These are phyloP conservation scores for Ptilodon capucinus DNA, from an alignment of 2,888 invertebrate species.

Conservation along the genomic window DNA sequence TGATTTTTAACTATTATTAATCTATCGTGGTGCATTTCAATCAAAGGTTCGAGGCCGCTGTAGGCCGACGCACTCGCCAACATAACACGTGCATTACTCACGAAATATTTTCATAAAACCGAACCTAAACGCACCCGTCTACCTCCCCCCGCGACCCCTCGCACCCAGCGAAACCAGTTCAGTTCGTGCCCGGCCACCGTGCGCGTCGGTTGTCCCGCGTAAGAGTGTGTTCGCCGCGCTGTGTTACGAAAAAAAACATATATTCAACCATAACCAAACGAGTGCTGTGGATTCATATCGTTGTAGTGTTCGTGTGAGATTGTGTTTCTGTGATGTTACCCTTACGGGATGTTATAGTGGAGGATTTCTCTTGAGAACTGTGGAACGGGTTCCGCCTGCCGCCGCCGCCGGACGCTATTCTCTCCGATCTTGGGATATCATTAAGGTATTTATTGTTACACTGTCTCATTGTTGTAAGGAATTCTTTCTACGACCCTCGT, in stretches of 20 bases:
- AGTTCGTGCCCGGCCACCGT: constrained; percentile 79
- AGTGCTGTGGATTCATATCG: constrained; percentile 75
- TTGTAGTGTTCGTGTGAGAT: constrained; percentile 73
- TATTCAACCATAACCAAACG: constrained; percentile 71
- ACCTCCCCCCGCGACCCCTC: constrained; percentile 51
- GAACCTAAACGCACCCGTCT: constrained; percentile 76
- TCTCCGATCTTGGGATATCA: constrained; percentile 80
- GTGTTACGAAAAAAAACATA: constrained; percentile 76
- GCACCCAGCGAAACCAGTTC: constrained; percentile 73
- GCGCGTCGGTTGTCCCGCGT: constrained; percentile 63
- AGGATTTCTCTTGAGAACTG: constrained; percentile 76
- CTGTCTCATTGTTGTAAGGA: constrained; percentile 80
- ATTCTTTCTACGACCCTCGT: constrained; percentile 74
- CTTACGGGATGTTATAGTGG: constrained; percentile 68
- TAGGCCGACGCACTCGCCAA: constrained; percentile 77
- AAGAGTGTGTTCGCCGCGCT: constrained; percentile 56
- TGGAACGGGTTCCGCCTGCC: constrained; percentile 71
- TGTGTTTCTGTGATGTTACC: constrained; percentile 77
- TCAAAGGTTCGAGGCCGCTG: constrained; percentile 74
- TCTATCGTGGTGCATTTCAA: constrained; percentile 66
- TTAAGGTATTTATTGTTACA: constrained; percentile 83
- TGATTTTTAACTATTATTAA: constrained; percentile 55
- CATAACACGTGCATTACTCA: constrained; percentile 83
- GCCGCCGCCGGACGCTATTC: constrained; percentile 75
- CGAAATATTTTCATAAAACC: constrained; percentile 83